Conservation (phyloP, 2,797 vertebrate species). For the Fundulus diaphanus region DNA sequence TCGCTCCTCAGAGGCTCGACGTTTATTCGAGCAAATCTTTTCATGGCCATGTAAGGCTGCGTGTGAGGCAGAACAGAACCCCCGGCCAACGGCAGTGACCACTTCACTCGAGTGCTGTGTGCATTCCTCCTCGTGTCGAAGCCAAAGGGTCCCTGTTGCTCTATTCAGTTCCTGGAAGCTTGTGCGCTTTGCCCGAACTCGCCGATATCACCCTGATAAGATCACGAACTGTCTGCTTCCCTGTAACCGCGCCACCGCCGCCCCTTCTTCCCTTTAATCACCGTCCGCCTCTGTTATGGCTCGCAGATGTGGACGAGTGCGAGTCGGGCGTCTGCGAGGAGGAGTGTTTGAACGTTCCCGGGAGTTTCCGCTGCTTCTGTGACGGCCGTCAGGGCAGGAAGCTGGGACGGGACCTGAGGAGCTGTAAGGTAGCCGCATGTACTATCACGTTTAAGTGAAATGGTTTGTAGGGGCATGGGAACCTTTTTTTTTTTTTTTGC, state of each 20-base stretch:
- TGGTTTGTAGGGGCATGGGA: not conserved
- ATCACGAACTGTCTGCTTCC: conserved; percentile 4
- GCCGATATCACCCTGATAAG: conserved; percentile 15
- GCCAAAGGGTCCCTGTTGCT: conserved; percentile 2
- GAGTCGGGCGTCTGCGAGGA: conserved; percentile 86
- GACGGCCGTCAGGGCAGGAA: conserved; percentile 91
- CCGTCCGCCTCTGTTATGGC: conserved; percentile 8
- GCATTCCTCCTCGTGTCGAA: conserved; percentile 55
- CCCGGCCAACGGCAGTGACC: conserved; percentile 32
- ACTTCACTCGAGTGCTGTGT: conserved; percentile 67
- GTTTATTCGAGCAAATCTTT: conserved; percentile 37
- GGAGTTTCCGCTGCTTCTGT: conserved; percentile 95
- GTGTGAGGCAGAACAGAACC: conserved; percentile 19
- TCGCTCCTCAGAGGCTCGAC: conserved; percentile 50
- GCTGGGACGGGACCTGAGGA: conserved; percentile 86
- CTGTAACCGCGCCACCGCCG: conserved; percentile 23
- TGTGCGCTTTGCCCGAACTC: conserved; percentile 11
- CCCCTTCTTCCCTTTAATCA: conserved; percentile 10
- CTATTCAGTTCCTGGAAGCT: not conserved
- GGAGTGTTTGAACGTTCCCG: conserved; percentile 89
- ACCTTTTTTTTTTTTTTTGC: too few species aligned
- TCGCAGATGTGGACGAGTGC: conserved; percentile 93
- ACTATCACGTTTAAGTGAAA: not conserved
- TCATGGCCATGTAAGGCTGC: conserved; percentile 73
- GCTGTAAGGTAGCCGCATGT: conserved; percentile 89